Evolutionary conservation across 2,113 vertebrate genomes (phyloP).

Genomic region (Cyanoliseus patagonus): DNA sequence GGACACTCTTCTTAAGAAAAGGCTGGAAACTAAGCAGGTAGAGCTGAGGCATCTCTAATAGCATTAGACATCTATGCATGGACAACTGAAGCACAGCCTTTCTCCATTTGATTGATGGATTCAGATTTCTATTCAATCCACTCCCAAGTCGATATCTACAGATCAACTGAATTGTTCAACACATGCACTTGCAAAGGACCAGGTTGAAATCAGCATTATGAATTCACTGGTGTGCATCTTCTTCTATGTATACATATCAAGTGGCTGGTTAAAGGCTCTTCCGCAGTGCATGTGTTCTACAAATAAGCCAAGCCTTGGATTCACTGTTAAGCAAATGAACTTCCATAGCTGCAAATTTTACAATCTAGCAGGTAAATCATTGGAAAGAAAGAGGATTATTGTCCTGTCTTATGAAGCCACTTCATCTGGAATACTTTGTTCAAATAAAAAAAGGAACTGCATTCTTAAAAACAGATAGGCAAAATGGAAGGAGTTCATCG

Average conservation of each 20-base stretch:
- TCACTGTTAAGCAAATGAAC: background rate
- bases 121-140: background rate
- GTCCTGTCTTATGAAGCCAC: background rate
- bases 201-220: background rate
- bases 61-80: background rate
- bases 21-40: background rate
- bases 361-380: background rate
- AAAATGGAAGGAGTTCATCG: background rate
- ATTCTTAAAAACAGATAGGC: background rate
- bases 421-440: background rate
- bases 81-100: background rate
- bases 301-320: background rate
- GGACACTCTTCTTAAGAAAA: background rate
- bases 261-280: background rate
- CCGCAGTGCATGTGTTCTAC: background rate
- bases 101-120: background rate
- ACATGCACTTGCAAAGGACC: background rate
- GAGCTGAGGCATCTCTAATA: background rate
- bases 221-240: background rate
- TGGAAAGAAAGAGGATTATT: background rate
- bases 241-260: background rate
- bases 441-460: background rate
- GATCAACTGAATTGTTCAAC: background rate
- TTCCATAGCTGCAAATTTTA: background rate
- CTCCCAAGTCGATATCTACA: background rate